Evolutionary conservation across 2,797 vertebrate genomes (phyloP), one percentile per base, ranked within the genome.

Genomic region (Hypotaenidia okinawae): DNA sequence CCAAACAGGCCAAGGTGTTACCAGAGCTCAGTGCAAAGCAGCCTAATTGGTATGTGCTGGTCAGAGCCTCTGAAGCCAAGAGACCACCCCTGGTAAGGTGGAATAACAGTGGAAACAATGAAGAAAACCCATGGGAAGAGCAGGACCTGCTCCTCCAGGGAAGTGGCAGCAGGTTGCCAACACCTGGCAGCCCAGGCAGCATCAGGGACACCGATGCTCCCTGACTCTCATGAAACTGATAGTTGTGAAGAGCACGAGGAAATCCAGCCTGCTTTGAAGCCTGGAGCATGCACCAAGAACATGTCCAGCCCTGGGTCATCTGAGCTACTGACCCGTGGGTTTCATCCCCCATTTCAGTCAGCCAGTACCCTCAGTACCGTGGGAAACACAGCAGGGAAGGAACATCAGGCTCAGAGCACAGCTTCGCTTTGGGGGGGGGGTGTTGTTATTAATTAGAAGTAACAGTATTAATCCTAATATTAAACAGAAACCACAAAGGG

Each of bases 161-260:
- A 55, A 52, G 83, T 19, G 49, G 37, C 15, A 0, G 1, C 33
- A 19, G 0, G 1, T 25, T 23, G 28, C 37, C 3, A 2, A 82
- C 59, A 24, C 15, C 52, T 27, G 4, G 51, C 30, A 74, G 55
- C 68, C 55, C 18, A 12, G n/a, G 54, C 22, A 32, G 62, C 0
- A 0, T 33, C 3, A 21, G n/a, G 22, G 19, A 78, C 59, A 37
- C 3, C 0, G 0, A 69, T 5, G 14, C 9, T 25, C 49, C 16
- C 52, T 0, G 1, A 5, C 35, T 41, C 49, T 21, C 2, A 2
- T 41, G 41, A 25, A 70, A 66, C 2, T 7, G 3, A 35, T 2
- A 39, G 52, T 41, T 33, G 35, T 2, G 32, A 76, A 28, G 39
- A 54, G 59, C 70, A 73, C 52, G 23, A 27, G 47, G 32, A 84